Conservation (phyloP, 2,888 invertebrate genomes). For the Clusia tigrina region DNA sequence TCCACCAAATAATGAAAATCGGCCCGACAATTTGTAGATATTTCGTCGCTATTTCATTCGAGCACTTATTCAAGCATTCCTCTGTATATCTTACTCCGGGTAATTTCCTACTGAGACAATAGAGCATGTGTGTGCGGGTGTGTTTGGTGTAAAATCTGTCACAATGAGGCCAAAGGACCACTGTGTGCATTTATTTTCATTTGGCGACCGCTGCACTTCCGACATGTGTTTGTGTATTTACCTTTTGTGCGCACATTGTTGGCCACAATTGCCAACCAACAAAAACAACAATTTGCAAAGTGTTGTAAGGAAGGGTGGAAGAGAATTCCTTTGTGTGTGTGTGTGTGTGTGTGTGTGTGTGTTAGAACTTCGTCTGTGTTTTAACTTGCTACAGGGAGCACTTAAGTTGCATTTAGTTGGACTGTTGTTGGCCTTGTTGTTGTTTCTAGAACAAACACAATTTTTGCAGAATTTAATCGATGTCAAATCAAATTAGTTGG, state of each 20-base stretch:
- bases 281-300: too few species aligned
- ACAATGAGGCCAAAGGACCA: too few species aligned
- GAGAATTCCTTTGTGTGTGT: background rate
- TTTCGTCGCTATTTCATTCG: too few species aligned
- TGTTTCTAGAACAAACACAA: background rate
- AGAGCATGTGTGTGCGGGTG: too few species aligned
- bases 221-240: background rate
- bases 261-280: too few species aligned
- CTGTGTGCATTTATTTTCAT: background rate
- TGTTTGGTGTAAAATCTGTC: too few species aligned
- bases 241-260: background rate
- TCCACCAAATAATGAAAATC: too few species aligned
- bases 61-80: too few species aligned
- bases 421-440: background rate
- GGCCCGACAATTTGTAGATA: too few species aligned
- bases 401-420: background rate
- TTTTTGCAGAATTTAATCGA: background rate
- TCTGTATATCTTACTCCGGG: too few species aligned
- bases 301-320: too few species aligned
- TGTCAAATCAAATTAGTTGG: background rate
- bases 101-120: too few species aligned
- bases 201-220: background rate
- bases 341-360: conserved; percentile 3
- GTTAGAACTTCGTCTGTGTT: background rate
- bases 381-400: background rate